Conservation (phyloP, 2,888 invertebrate species). For the Aphodius granarius region DNA sequence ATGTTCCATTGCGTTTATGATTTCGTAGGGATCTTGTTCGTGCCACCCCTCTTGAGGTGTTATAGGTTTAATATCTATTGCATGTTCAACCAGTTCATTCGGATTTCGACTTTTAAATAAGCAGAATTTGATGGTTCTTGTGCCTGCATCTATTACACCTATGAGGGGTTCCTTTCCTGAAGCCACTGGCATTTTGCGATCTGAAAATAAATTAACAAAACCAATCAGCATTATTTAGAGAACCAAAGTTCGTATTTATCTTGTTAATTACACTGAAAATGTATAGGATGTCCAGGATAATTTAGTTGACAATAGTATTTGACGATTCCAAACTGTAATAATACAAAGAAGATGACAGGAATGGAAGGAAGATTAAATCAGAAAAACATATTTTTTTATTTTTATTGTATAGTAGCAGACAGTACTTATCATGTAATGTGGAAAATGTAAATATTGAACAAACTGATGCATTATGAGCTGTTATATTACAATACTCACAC, state of each 20-base stretch:
- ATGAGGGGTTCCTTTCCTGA: constrained; percentile 58
- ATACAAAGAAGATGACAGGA: too few relatives aligned
- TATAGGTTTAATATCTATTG: constrained; percentile 77
- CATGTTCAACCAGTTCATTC: constrained; percentile 78
- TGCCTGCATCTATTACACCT: constrained; percentile 94
- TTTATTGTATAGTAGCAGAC: too few relatives aligned
- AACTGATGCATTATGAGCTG: too few relatives aligned
- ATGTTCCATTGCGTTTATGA: constrained; percentile 74
- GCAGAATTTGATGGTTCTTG: constrained; percentile 72
- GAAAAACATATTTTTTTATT: too few relatives aligned
- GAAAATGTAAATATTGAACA: background rate
- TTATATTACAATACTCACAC: background rate
- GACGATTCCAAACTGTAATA: too few relatives aligned
- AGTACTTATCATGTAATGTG: too few relatives aligned
- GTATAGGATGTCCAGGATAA: too few relatives aligned
- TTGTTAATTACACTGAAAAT: background rate
- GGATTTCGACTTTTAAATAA: constrained; percentile 77
- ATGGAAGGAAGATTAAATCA: background rate
- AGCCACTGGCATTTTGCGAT: constrained; percentile 19
- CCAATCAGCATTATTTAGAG: background rate
- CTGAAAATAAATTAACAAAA: constrained; percentile 14
- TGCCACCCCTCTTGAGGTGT: constrained; percentile 91
- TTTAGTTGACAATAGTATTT: too few relatives aligned
- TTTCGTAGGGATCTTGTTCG: constrained; percentile 88
- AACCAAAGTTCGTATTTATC: too few relatives aligned